A percentile compares a stretch with the other conserved stretches of the same genome.
These are phyloP conservation scores for Heterochromis multidens DNA, from an alignment of 2,113 vertebrate species.

Conservation along the genomic window DNA sequence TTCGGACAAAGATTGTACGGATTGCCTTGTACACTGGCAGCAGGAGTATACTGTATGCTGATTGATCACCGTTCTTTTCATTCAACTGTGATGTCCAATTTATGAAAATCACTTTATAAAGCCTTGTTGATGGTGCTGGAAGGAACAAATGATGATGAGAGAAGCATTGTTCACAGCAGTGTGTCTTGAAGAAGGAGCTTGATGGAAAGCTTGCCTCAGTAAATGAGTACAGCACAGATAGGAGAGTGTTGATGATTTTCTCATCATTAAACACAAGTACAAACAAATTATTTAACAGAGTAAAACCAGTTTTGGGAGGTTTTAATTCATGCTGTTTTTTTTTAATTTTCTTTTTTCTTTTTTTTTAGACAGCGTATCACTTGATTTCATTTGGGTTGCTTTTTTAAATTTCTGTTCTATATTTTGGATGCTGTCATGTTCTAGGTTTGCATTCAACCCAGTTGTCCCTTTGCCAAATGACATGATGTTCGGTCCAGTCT, in stretches of 20 bases:
- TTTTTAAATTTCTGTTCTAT: not conserved
- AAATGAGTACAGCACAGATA: not conserved
- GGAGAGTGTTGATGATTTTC: not conserved
- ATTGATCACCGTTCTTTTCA: not conserved
- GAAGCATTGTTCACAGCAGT: not conserved
- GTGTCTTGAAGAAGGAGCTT: not conserved
- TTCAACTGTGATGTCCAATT: not conserved
- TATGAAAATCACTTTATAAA: not conserved
- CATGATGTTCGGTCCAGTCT: not conserved
- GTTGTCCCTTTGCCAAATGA: fast-evolving
- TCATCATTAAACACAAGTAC: not conserved
- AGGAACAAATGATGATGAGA: not conserved
- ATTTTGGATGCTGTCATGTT: not conserved
- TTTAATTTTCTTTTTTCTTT: fast-evolving
- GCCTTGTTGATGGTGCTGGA: not conserved
- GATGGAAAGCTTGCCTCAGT: not conserved
- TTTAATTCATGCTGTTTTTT: not conserved
- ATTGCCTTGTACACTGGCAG: not conserved
- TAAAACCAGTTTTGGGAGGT: not conserved
- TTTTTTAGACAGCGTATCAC: not conserved
- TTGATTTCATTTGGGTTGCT: not conserved
- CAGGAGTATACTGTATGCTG: not conserved
- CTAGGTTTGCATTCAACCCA: not conserved
- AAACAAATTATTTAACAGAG: not conserved
- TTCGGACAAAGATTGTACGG: no score